A percentile compares a stretch with the other conserved stretches of the same genome.
Evolutionary conservation across 2,797 vertebrate species (phyloP).

Genomic region (Notoglanidium macrostoma): DNA sequence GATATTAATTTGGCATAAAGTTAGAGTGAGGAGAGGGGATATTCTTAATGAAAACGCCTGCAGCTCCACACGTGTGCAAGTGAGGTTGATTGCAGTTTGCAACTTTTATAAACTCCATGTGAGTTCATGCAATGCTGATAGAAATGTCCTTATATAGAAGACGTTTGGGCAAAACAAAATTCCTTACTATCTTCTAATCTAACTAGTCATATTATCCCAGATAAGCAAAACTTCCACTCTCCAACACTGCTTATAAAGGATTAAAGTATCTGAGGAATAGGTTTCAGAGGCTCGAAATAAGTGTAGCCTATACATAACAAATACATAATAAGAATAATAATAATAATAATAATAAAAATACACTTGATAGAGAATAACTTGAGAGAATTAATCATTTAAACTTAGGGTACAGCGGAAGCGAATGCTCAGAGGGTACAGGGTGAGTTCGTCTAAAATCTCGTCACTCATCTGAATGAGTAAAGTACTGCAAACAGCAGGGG

Average conservation of each 20-base stretch:
- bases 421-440: neutral
- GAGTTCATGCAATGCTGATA: slow-evolving; percentile 14
- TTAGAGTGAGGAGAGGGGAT: slow-evolving; percentile 41
- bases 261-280: neutral
- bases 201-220: neutral
- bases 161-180: slow-evolving; percentile 13
- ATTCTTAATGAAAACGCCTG: slow-evolving; percentile 31
- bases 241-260: neutral
- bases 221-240: neutral
- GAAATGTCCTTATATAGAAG: slow-evolving; percentile 33
- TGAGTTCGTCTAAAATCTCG: neutral
- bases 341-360: neutral
- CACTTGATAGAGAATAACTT: neutral
- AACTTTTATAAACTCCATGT: slow-evolving; percentile 21
- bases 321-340: neutral
- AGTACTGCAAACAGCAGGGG: slow-evolving; percentile 10
- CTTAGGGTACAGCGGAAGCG: neutral
- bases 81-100: slow-evolving; percentile 25
- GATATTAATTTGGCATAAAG: slow-evolving; percentile 62
- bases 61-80: slow-evolving; percentile 20
- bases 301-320: neutral
- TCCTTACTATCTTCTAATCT: slow-evolving; percentile 28
- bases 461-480: slow-evolving; percentile 15
- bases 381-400: slow-evolving; percentile 6
- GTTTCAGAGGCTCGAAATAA: too few relatives aligned